Base-by-base conservation (phyloP, 1,140 invertebrate genomes). In the Dendroctonus valens region DNA sequence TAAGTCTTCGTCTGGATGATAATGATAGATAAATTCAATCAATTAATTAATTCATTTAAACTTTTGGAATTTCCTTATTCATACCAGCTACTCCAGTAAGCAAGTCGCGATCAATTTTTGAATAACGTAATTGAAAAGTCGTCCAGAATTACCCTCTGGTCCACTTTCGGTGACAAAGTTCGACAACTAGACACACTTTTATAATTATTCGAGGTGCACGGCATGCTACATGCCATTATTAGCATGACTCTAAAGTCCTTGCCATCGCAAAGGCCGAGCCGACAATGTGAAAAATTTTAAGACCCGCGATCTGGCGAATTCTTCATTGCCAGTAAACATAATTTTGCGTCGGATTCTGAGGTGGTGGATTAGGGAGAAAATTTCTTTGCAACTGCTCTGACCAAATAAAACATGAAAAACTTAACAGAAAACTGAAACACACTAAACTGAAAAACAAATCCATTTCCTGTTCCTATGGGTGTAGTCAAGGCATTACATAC, bases 361-460 rank as follows among this genome's bases (percentile, higher is more conserved):
- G 26, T 26, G 26, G 26, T 26, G 26, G 26, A 26, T 26, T 26
- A 26, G 26, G 26, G 26, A 26, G 26, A 26, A 26, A 55, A 12
- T 68, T 68, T 68, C 66, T 68, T 68, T 68, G 66, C 66, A 68
- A 68, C 44, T 62, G 44, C 12, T 68, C 57, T 68, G 66, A 59
- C 65, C 11, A 60, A 67, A 67, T 40, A 52, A 65, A 59, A 59
- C 14, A 54, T 41, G 49, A 60, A 67, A 65, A 67, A 67, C 53
- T 41, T 9, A 55, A 58, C 44, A 46, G 41, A 67, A 60, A 60
- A n/a, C n/a, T n/a, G n/a, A n/a, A 58, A 46, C 57, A 67, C 51
- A 65, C 51, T 41, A 67, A 60, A 60, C 49, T 44, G 12, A 59
- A 60, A 53, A 54, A 41, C 58, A 40, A 54, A 53, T 60, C 12